Evolutionary conservation across 2,888 invertebrate species (phyloP), one percentile per base, ranked within the genome.

Genomic region (Hetaerina titia): DNA sequence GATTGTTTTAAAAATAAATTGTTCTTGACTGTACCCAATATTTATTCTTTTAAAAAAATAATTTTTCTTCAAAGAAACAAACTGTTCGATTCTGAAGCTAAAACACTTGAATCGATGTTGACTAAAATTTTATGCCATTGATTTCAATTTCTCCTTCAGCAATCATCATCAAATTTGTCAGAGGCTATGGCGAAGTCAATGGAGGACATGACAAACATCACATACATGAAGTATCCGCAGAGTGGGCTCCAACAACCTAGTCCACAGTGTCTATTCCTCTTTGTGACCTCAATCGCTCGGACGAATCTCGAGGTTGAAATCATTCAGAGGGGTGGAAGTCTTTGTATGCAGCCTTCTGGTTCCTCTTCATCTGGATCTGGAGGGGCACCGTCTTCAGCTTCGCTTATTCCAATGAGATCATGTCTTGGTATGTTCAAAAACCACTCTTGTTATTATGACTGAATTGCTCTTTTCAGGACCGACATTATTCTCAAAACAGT

Each of bases 231-330:
- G 96, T 98, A 98, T 96, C 98, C 98, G 96, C 98, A 98, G 96
- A 98, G 98, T 97, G 97, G 96, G 94, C 97, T 98, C 95, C 97
- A 97, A 95, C 97, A 97, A 7, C 97, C 98, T 96, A 98, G 98
- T 96, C 97, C 98, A 95, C 98, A 98, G 96, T 98, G 98, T 96
- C 97, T 99, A 95, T 98, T 99, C 96, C 97, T 99, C 95, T 99
- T 99, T 97, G 98, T 99, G 95, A 98, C 98, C 95, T 99, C 99
- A 0, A 98, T 99, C 95, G 98, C 98, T 94, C 98, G 99, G 96
- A 99, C 98, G 94, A 99, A 99, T 97, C 97, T 99, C 95, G 99
- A 99, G 97, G 98, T 99, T 95, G 99, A 99, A 97, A 97, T 99
- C 90, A 98, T 99, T 95, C 98, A 99, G 97, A 97, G 99, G 89